Base-by-base conservation (phyloP, 2,797 vertebrate genomes). In the Ptychadena robeensis region DNA sequence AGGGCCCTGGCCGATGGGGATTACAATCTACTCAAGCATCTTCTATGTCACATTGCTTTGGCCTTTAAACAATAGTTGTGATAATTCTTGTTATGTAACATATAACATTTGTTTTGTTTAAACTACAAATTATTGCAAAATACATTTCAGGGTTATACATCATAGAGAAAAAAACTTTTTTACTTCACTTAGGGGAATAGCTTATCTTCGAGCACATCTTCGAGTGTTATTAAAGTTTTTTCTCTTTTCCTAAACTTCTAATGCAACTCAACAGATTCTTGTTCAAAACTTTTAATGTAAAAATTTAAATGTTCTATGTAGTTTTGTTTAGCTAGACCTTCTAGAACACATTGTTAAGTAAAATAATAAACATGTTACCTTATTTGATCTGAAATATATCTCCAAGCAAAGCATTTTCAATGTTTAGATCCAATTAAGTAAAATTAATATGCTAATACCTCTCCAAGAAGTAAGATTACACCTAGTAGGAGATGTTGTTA, bases 351-450 rank as follows among this genome's bases (percentile, higher is more conserved):
- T 59, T 70, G 53, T 70, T 70, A 79, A 70, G 77, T 59, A 15
- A 79, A 79, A 69, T 79, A 70, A 69, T 79, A 79, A 79, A 79
- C 38, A 31, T 57, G 67, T 70, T 79, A 71, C 77, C 77, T 79
- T 30, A 70, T 79, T 79, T 79, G 67, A 79, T 79, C 77, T 27
- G 53, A 59, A 38, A 53, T 61, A 61, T 70, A 38, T 68, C 48
- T 79, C 27, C 32, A 78, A 67, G 40, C 9, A 8, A 64, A 67
- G 67, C 38, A 67, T 67, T 77, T 28, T 75, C 34, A 38, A 27
- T 63, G 73, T 35, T 38, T 75, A 35, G 14, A 64, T 64, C 59
- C 59, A 64, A 61, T 64, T 76, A 76, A 63, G 34, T 74, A 74
- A 74, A 74, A 63, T 38, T 74, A 25, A 74, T 74, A 74, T 59